These are phyloP conservation scores for Eublepharis macularius DNA, from an alignment of 2,113 vertebrate genomes.

Conservation along the genomic window DNA sequence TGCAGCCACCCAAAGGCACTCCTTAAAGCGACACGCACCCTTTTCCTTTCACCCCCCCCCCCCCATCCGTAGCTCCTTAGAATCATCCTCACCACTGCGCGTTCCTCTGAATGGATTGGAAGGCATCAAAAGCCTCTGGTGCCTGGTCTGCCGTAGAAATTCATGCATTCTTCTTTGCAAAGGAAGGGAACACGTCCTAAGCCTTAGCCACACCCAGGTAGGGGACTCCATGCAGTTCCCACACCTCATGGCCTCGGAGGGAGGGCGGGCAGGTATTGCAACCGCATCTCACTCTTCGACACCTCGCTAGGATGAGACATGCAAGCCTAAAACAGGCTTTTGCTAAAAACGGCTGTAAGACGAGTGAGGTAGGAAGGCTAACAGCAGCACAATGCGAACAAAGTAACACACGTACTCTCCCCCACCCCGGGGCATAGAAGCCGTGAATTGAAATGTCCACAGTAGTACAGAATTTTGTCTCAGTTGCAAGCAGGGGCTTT, in stretches of 20 bases:
- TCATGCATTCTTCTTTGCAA: neutral
- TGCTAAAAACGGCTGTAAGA: neutral
- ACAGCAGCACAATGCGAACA: neutral
- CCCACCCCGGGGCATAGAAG: neutral
- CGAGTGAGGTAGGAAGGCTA: neutral
- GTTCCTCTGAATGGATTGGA: neutral
- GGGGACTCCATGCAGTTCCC: neutral
- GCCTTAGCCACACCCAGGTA: neutral
- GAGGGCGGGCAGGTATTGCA: neutral
- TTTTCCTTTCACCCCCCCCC: neutral
- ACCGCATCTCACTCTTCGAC: neutral
- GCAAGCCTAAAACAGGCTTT: neutral
- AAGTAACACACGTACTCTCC: neutral
- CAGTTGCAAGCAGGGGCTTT: neutral
- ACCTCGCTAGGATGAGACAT: neutral
- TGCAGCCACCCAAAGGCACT: conserved; percentile 15
- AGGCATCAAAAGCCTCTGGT: neutral
- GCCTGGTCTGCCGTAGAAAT: neutral
- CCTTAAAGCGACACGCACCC: conserved; percentile 15
- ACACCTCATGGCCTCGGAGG: neutral
- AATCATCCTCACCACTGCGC: neutral
- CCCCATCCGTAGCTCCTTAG: neutral
- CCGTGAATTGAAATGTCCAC: too few species aligned
- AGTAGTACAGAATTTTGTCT: neutral
- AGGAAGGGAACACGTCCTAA: neutral